Evolutionary conservation across 2,888 invertebrate genomes (phyloP).

Genomic region (Heteropelma amictum): DNA sequence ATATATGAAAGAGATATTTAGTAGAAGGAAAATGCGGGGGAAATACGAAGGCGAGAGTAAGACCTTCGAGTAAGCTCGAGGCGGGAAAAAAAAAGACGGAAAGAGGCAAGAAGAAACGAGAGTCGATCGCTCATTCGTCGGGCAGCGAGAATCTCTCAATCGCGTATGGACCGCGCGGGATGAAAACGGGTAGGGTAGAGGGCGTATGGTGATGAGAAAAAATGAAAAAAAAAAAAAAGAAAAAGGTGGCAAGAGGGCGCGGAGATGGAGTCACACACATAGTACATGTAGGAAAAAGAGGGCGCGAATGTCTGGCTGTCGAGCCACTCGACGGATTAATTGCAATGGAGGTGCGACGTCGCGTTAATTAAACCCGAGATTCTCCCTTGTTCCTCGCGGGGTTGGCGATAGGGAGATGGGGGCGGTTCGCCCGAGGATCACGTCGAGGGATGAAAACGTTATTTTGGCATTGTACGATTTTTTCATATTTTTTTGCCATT

Average conservation of each 20-base stretch:
- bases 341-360: conserved; percentile 63
- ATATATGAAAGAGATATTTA: too few species aligned
- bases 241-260: background rate
- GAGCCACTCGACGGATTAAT: conserved; percentile 63
- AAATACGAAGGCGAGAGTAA: too few species aligned
- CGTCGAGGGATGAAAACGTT: conserved; percentile 16
- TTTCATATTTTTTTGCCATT: too few species aligned
- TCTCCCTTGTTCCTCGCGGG: conserved; percentile 44
- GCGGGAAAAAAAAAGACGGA: too few species aligned
- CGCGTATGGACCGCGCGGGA: conserved; percentile 6
- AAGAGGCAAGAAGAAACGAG: too few species aligned
- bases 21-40: too few species aligned
- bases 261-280: conserved; percentile 45
- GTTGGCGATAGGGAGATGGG: background rate
- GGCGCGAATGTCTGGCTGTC: conserved; percentile 60
- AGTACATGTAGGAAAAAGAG: too few species aligned
- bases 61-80: too few species aligned
- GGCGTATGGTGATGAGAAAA: too few species aligned
- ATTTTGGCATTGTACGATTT: conserved; percentile 46
- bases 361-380: conserved; percentile 62
- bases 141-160: conserved; percentile 28
- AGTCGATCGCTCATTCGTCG: too few species aligned
- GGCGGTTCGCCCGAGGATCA: background rate
- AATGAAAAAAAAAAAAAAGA: background rate
- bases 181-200: too few species aligned